A percentile compares a stretch with the other conserved stretches of the same genome.
These are phyloP conservation scores for Potorous gilbertii DNA, from an alignment of 2,797 vertebrate species.

Conservation along the genomic window DNA sequence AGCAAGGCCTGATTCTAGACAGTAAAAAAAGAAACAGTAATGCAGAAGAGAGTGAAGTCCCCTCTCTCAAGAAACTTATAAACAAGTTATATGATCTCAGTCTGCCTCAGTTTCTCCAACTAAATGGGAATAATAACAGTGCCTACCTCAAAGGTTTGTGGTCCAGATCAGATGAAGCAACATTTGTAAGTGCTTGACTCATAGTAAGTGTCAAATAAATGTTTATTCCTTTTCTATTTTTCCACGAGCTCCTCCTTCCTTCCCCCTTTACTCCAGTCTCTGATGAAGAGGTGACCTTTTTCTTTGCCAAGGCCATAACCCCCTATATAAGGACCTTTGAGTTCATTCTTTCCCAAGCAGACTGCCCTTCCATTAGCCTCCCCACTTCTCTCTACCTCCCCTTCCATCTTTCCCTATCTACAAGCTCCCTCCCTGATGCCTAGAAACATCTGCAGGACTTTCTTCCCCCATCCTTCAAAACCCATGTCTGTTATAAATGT, in stretches of 20 bases:
- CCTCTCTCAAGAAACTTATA: slow-evolving; percentile 16
- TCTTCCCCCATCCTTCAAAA: not conserved
- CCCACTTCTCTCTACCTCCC: not conserved
- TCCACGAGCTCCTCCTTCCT: not conserved
- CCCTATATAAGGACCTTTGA: not conserved
- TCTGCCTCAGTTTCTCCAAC: not conserved
- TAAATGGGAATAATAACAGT: not conserved
- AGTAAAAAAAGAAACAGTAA: slow-evolving; percentile 35
- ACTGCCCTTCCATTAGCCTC: not conserved
- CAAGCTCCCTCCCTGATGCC: not conserved
- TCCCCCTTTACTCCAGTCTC: not conserved
- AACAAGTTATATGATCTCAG: not conserved
- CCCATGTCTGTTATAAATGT: not conserved
- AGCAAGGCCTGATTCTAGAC: slow-evolving; percentile 2
- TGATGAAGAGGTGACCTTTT: not conserved
- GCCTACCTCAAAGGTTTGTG: not conserved
- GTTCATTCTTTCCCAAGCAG: not conserved
- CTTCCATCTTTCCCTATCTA: not conserved
- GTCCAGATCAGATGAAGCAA: not conserved
- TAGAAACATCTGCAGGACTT: not conserved
- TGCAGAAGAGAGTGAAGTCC: not conserved
- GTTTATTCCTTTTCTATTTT: not conserved
- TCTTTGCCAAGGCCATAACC: not conserved
- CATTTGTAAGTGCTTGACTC: not conserved
- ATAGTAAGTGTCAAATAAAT: not conserved